Percentiles rank a stretch among this genome's conserved stretches.
Evolutionary conservation across 2,113 vertebrate genomes (phyloP).

Genomic region (Pitta sordida): DNA sequence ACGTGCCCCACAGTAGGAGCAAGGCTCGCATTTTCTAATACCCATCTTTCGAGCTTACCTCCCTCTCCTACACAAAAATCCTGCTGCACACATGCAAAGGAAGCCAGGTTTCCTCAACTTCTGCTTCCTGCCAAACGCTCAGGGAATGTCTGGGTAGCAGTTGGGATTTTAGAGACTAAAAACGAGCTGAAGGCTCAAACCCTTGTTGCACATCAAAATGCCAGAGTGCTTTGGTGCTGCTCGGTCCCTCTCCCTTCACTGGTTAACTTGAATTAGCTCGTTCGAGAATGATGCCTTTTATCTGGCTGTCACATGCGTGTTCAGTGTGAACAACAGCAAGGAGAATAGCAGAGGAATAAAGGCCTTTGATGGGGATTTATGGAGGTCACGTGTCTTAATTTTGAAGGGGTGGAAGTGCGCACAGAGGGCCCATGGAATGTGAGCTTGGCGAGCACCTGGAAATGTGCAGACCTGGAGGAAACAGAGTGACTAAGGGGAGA

Average conservation of each 20-base stretch:
- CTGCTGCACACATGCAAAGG: not conserved
- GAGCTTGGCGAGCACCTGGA: not conserved
- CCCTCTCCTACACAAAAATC: not conserved
- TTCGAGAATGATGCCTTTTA: conserved; percentile 35
- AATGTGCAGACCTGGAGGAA: not conserved
- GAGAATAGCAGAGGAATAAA: conserved; percentile 36
- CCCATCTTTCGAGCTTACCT: not conserved
- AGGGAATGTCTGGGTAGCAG: not conserved
- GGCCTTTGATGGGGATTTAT: conserved; percentile 44
- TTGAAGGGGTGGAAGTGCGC: not conserved
- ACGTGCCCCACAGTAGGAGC: not conserved
- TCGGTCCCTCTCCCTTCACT: not conserved
- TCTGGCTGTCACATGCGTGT: conserved; percentile 26
- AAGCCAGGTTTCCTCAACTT: not conserved
- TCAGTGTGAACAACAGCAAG: conserved; percentile 15
- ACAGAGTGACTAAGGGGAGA: not conserved
- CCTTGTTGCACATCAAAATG: not conserved
- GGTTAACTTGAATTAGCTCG: conserved; percentile 50
- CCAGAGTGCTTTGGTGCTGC: conserved; percentile 15
- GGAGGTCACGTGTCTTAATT: conserved; percentile 30
- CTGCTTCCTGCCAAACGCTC: not conserved
- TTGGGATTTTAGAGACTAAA: not conserved
- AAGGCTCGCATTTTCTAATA: not conserved
- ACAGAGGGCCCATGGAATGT: not conserved
- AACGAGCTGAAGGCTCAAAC: not conserved